Percentiles rank a stretch among this genome's conserved stretches.
Conservation (phyloP, 2,888 invertebrate genomes). For the Nematopogon swammerdamellus region DNA sequence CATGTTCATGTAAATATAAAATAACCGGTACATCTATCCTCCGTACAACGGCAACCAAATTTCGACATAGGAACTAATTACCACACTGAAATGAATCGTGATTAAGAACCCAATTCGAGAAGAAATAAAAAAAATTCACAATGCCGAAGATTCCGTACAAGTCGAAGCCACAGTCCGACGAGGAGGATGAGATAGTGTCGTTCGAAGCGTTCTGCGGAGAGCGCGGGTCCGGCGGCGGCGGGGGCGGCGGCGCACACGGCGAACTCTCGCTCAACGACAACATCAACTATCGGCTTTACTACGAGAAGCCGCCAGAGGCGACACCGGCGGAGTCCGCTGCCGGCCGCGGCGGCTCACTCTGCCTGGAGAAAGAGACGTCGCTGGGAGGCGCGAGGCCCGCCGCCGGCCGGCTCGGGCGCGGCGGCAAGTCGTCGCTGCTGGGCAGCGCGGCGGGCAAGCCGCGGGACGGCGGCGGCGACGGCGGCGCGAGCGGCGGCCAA, state of each 20-base stretch:
- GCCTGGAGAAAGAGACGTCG: conserved; percentile 33
- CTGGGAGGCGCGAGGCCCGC: conserved; percentile 32
- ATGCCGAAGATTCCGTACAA: conserved; percentile 51
- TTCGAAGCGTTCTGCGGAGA: conserved; percentile 61
- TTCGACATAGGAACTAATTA: too few species aligned
- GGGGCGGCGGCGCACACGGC: conserved; percentile 55
- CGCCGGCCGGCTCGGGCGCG: conserved; percentile 21
- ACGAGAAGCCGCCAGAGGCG: conserved; percentile 32
- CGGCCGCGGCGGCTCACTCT: conserved; percentile 23
- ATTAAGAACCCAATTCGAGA: too few species aligned
- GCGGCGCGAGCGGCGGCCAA: too few species aligned
- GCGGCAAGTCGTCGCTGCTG: background rate
- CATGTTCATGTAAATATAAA: too few species aligned
- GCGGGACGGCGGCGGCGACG: too few species aligned
- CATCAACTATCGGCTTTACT: conserved; percentile 48
- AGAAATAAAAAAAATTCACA: too few species aligned
- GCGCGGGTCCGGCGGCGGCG: conserved; percentile 40
- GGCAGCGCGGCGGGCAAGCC: background rate
- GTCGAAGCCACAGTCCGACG: conserved; percentile 34
- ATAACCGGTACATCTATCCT: too few species aligned
- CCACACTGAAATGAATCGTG: too few species aligned
- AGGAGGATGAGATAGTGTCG: conserved; percentile 53
- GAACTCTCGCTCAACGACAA: conserved; percentile 42
- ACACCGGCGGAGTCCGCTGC: conserved; percentile 28
- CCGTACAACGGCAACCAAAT: too few species aligned